Conservation (phyloP, 1,140 invertebrate genomes). For the Drosophila orosa region DNA sequence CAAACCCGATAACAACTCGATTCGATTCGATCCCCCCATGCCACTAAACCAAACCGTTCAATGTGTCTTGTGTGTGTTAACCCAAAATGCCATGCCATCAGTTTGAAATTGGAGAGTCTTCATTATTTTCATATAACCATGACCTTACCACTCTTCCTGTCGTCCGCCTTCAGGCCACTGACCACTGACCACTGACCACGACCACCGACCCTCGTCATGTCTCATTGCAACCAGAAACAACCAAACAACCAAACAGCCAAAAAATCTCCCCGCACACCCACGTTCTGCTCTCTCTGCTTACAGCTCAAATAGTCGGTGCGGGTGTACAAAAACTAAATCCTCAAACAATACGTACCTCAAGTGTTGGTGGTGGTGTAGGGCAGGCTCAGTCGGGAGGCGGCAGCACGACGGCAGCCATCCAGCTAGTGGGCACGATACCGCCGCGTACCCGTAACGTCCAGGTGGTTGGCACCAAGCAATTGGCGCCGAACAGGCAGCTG, state of each 20-base stretch:
- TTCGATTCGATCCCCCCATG: constrained; percentile 72
- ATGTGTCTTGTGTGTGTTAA: constrained; percentile 60
- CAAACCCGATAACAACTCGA: constrained; percentile 68
- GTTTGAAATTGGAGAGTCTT: constrained; percentile 55
- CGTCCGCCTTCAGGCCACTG: neutral
- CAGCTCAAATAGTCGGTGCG: constrained; percentile 88
- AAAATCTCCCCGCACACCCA: constrained; percentile 80
- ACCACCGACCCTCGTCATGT: constrained; percentile 25
- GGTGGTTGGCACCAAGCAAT: constrained; percentile 85
- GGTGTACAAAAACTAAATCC: constrained; percentile 87
- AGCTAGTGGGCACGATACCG: constrained; percentile 86
- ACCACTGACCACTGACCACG: neutral
- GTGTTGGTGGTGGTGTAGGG: constrained; percentile 75
- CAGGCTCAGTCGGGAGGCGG: constrained; percentile 59
- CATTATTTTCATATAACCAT: constrained; percentile 29
- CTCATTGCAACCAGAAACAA: constrained; percentile 75
- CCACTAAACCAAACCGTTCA: constrained; percentile 51
- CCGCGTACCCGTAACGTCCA: constrained; percentile 86
- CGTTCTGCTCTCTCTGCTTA: constrained; percentile 81
- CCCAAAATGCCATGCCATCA: constrained; percentile 60
- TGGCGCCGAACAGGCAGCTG: constrained; percentile 76
- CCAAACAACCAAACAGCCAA: constrained; percentile 45
- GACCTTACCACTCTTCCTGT: constrained; percentile 24
- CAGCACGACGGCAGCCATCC: constrained; percentile 84
- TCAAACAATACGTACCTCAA: constrained; percentile 86